Percentiles rank a stretch among this genome's conserved stretches.
Conservation (phyloP, 2,888 invertebrate species). For the Eupithecia abbreviata region DNA sequence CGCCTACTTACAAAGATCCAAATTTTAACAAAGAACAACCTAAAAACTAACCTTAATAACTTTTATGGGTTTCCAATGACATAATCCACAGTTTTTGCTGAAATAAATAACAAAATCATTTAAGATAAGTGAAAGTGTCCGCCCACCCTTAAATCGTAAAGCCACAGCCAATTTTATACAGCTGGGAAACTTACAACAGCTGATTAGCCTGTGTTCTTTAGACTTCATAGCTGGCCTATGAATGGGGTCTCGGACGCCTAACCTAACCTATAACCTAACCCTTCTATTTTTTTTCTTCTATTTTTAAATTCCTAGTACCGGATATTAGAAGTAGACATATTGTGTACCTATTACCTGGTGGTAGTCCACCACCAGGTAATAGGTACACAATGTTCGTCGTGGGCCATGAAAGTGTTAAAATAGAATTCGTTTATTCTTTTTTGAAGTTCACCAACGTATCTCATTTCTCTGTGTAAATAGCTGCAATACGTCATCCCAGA, state of each 20-base stretch:
- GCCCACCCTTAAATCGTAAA: slow-evolving; percentile 51
- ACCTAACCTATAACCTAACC: too few species aligned
- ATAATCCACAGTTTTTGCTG: slow-evolving; percentile 54
- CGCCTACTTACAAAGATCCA: slow-evolving; percentile 30
- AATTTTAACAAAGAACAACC: slow-evolving; percentile 44
- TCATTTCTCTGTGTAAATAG: slow-evolving; percentile 14
- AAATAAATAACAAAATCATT: slow-evolving; percentile 44
- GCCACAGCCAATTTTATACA: slow-evolving; percentile 8
- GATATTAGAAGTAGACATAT: too few species aligned
- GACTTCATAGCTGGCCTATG: too few species aligned
- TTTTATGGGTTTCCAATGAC: slow-evolving; percentile 51
- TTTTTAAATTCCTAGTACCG: too few species aligned
- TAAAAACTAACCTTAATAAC: slow-evolving; percentile 44
- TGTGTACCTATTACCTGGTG: too few species aligned
- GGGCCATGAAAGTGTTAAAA: too few species aligned
- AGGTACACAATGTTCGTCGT: too few species aligned
- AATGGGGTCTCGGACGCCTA: too few species aligned
- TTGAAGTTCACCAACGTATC: slow-evolving; percentile 3
- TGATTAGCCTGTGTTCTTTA: too few species aligned
- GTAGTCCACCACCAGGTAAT: too few species aligned
- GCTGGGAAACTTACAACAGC: slow-evolving; percentile 3
- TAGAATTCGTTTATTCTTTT: background rate
- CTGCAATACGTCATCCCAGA: slow-evolving; percentile 55
- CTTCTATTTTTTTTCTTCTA: too few species aligned
- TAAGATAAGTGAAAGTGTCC: slow-evolving; percentile 55